These are phyloP conservation scores for Choloepus didactylus DNA, from an alignment of 2,797 vertebrate genomes.

Conservation along the genomic window DNA sequence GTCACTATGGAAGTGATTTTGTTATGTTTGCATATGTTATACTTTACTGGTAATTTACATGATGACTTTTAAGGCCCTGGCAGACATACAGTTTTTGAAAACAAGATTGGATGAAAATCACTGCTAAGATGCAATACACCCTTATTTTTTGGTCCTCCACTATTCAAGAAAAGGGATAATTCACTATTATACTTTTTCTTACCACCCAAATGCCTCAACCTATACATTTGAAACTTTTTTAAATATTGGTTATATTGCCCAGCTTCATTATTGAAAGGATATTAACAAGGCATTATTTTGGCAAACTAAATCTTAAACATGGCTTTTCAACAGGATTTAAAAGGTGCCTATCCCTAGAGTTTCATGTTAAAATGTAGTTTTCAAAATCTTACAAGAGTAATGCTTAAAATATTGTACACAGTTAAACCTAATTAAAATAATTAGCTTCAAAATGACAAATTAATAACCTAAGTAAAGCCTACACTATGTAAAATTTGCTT, in stretches of 20 bases:
- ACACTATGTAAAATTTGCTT: constrained; percentile 97
- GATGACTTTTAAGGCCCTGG: constrained; percentile 91
- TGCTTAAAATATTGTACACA: constrained; percentile 95
- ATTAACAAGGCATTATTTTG: constrained; percentile 94
- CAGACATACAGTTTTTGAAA: constrained; percentile 89
- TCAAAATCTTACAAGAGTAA: constrained; percentile 96
- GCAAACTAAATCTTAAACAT: constrained; percentile 96
- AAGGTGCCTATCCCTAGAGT: constrained; percentile 97
- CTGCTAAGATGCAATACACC: constrained; percentile 90
- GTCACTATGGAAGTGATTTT: constrained; percentile 89
- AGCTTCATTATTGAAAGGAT: constrained; percentile 90
- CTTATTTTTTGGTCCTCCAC: constrained; percentile 92
- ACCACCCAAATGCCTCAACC: constrained; percentile 91
- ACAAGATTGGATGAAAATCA: constrained; percentile 90
- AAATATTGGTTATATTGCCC: constrained; percentile 92
- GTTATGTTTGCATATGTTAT: constrained; percentile 90
- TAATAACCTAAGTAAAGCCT: constrained; percentile 95
- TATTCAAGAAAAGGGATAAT: constrained; percentile 90
- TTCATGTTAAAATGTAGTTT: constrained; percentile 95
- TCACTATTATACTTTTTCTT: constrained; percentile 88
- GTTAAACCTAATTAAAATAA: constrained; percentile 98
- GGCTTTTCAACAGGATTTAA: constrained; percentile 94
- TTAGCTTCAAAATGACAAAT: constrained; percentile 96
- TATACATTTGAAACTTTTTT: constrained; percentile 90
- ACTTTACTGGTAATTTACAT: constrained; percentile 90